Percentiles rank a stretch among this genome's conserved stretches.
Evolutionary conservation across 2,797 vertebrate genomes (phyloP).

Genomic region (Chelon labrosus): DNA sequence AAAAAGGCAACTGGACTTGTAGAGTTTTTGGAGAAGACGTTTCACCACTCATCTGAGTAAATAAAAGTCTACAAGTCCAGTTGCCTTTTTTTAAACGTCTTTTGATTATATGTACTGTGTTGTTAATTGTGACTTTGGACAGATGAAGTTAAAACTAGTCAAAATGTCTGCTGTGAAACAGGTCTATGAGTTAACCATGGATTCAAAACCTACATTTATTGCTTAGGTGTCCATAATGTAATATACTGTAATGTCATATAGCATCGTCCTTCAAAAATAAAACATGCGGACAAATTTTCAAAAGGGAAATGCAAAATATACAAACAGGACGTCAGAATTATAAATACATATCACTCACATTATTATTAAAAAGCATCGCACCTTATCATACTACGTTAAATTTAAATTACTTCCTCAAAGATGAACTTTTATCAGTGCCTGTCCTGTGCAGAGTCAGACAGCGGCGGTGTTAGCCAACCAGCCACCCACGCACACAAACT

Average conservation of each 20-base stretch:
- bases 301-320: neutral
- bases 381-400: neutral
- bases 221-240: neutral
- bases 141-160: neutral
- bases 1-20: too few species aligned
- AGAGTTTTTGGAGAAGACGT: too few species aligned
- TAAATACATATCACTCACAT: neutral
- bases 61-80: too few species aligned
- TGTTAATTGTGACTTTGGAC: too few species aligned
- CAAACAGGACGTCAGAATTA: neutral
- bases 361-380: neutral
- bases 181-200: neutral
- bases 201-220: neutral
- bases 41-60: too few species aligned
- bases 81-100: too few species aligned
- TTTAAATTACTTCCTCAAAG: neutral
- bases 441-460: slow-evolving; percentile 1
- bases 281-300: neutral
- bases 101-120: too few species aligned
- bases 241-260: neutral
- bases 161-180: neutral
- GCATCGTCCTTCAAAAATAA: neutral
- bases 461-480: neutral
- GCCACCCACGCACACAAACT: neutral
- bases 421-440: slow-evolving; percentile 22